Conservation (phyloP, 1,140 invertebrate species). For the Drosophila albomicans region DNA sequence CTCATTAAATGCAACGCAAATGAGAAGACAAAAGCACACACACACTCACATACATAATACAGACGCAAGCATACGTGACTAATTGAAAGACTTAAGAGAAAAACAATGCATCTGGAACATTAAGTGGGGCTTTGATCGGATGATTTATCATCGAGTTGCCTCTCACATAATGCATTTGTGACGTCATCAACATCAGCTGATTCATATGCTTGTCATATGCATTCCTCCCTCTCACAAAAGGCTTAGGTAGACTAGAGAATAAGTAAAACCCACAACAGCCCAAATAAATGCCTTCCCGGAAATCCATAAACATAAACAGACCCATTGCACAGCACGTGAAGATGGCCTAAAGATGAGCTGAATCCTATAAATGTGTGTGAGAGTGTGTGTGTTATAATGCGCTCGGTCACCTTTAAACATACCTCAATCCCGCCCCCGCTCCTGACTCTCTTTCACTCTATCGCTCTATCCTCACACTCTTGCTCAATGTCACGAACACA, state of each 20-base stretch:
- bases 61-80: conserved; percentile 12
- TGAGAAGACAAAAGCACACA: conserved; percentile 28
- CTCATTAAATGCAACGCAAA: conserved; percentile 43
- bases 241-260: neutral
- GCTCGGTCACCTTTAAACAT: conserved; percentile 38
- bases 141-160: neutral
- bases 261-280: conserved; percentile 29
- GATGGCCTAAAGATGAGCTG: conserved; percentile 37
- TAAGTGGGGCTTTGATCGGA: neutral
- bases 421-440: neutral
- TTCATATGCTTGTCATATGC: neutral
- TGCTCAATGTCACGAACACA: conserved; percentile 49
- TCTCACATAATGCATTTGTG: conserved; percentile 8
- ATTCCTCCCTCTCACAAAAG: neutral
- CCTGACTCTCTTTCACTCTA: neutral
- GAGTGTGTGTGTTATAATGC: neutral
- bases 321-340: conserved; percentile 44
- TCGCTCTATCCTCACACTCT: conserved; percentile 12
- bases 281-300: conserved; percentile 37
- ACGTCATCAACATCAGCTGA: conserved; percentile 32
- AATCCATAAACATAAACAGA: conserved; percentile 43
- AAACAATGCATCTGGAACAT: conserved; percentile 5
- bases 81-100: conserved; percentile 16
- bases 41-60: neutral
- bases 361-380: neutral